Evolutionary conservation across 2,888 invertebrate species (phyloP).

Genomic region (Subacronicta megacephala): DNA sequence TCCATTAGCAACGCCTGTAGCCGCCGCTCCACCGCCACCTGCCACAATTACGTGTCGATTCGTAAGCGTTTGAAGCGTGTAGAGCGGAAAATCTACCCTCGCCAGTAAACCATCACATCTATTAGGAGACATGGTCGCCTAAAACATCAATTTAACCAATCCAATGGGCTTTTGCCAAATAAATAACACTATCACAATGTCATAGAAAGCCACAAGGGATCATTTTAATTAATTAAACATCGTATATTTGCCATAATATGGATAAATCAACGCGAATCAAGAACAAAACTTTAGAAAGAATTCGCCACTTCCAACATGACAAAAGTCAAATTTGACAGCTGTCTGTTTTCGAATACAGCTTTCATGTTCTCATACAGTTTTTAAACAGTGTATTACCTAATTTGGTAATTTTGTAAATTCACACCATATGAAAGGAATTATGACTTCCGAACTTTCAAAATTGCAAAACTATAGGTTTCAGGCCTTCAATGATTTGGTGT

Average conservation of each 20-base stretch:
- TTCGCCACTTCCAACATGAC: slow-evolving; percentile 87
- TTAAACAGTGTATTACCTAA: background rate
- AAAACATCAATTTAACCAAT: slow-evolving; percentile 71
- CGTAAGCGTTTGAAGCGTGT: slow-evolving; percentile 96
- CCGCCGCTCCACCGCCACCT: slow-evolving; percentile 98
- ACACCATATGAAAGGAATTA: no score
- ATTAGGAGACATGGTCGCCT: slow-evolving; percentile 82
- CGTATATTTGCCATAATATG: slow-evolving; percentile 70
- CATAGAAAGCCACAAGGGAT: slow-evolving; percentile 70
- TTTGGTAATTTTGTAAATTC: no score
- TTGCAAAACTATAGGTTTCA: background rate
- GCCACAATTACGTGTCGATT: slow-evolving; percentile 98
- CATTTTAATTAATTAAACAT: slow-evolving; percentile 68
- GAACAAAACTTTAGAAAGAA: slow-evolving; percentile 78
- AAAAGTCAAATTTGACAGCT: slow-evolving; percentile 83
- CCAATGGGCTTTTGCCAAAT: slow-evolving; percentile 57
- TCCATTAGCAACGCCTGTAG: slow-evolving; percentile 99
- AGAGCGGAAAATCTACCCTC: slow-evolving; percentile 97
- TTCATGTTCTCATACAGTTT: background rate
- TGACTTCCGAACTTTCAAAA: background rate
- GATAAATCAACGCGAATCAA: slow-evolving; percentile 67
- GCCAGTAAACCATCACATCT: slow-evolving; percentile 94
- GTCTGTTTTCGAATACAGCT: slow-evolving; percentile 30
- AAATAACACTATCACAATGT: slow-evolving; percentile 66
- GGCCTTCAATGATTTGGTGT: background rate